Evolutionary conservation across 2,113 vertebrate genomes (phyloP).

Genomic region (Addax nasomaculatus): DNA sequence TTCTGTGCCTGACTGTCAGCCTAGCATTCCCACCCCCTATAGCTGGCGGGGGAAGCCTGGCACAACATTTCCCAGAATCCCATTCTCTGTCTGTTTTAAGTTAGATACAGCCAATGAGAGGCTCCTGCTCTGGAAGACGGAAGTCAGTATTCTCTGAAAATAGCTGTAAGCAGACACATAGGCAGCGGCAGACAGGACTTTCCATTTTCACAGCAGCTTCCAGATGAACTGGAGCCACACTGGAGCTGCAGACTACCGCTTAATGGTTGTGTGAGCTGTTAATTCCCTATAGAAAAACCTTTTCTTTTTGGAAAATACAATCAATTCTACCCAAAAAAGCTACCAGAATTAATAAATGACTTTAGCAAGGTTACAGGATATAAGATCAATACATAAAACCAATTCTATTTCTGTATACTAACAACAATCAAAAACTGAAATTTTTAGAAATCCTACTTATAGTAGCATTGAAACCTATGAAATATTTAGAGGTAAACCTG

Average conservation of each 20-base stretch:
- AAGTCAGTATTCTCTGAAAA: not conserved
- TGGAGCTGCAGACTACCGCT: not conserved
- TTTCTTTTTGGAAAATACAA: not conserved
- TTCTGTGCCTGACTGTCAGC: not conserved
- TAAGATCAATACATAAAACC: not conserved
- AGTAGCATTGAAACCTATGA: not conserved
- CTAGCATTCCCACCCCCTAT: not conserved
- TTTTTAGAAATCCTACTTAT: not conserved
- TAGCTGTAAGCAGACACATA: not conserved
- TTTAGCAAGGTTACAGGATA: not conserved
- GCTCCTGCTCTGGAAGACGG: not conserved
- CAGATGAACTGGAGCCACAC: not conserved
- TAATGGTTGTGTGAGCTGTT: not conserved
- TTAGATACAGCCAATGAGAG: not conserved
- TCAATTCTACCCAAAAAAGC: not conserved
- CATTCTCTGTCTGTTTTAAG: not conserved
- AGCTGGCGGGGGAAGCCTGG: not conserved
- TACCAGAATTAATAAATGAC: not conserved
- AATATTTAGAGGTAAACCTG: not conserved
- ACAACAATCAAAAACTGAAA: not conserved
- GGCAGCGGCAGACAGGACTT: not conserved
- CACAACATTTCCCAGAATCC: not conserved
- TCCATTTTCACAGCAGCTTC: not conserved
- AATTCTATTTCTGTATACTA: not conserved
- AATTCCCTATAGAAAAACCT: not conserved